These are phyloP conservation scores for Nothobranchius kuhntae DNA, from an alignment of 2,113 vertebrate species.

Conservation along the genomic window DNA sequence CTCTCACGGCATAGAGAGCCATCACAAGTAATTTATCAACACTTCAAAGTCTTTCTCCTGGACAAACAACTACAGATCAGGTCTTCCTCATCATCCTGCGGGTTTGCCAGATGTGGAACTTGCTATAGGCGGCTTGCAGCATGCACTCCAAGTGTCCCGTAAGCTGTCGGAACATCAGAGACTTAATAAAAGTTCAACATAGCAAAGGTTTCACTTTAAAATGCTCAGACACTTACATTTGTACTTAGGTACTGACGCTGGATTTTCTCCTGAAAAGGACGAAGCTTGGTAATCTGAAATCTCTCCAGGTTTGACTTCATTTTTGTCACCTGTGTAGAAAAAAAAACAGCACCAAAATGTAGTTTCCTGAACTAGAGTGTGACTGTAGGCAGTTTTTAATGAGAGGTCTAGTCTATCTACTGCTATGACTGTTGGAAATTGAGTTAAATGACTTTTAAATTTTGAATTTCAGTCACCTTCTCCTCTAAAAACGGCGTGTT, in stretches of 20 bases:
- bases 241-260: slow-evolving; percentile 95
- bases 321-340: slow-evolving; percentile 84
- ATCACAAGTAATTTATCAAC: slow-evolving; percentile 44
- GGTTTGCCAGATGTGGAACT: slow-evolving; percentile 96
- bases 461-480: slow-evolving; percentile 81
- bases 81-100: slow-evolving; percentile 95
- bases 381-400: too few relatives aligned
- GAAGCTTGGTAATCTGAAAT: slow-evolving; percentile 95
- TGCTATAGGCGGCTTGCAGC: slow-evolving; percentile 94
- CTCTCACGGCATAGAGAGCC: slow-evolving; percentile 46
- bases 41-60: slow-evolving; percentile 36
- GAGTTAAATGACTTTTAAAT: too few relatives aligned
- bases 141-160: slow-evolving; percentile 96
- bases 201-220: neutral
- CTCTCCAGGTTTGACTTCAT: slow-evolving; percentile 96
- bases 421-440: too few relatives aligned
- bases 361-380: neutral
- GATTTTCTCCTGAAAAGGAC: slow-evolving; percentile 96
- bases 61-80: slow-evolving; percentile 76
- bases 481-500: slow-evolving; percentile 97
- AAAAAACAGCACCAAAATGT: neutral
- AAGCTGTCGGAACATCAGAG: slow-evolving; percentile 78
- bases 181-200: neutral
- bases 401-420: too few relatives aligned
- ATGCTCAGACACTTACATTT: slow-evolving; percentile 84